phyloP scores from a whole-genome alignment of 2,113 vertebrate species.

The Callionymus lyra region DNA sequence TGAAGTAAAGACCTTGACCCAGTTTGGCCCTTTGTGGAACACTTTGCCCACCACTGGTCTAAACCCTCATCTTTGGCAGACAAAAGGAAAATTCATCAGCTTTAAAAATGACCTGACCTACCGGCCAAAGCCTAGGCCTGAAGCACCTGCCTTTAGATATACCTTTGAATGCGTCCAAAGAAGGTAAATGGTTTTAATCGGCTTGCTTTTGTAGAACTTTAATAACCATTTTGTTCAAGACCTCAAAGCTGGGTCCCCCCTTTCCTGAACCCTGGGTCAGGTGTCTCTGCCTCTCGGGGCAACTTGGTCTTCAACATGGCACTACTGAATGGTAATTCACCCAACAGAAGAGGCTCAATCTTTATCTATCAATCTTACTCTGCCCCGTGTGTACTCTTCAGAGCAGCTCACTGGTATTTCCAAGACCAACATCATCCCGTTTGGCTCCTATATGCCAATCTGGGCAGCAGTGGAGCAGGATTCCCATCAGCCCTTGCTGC shows the following conservation, averaged over 20 bases:
- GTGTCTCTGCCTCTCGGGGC: slow-evolving; percentile 36
- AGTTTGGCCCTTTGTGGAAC: no score
- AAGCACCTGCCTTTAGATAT: slow-evolving; percentile 22
- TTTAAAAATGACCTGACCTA: slow-evolving; percentile 48
- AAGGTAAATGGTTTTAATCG: slow-evolving; percentile 23
- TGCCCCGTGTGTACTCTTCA: slow-evolving; percentile 8
- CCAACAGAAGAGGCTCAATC: no score
- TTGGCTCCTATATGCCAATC: slow-evolving; percentile 66
- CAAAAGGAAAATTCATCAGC: slow-evolving; percentile 35
- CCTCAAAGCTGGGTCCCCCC: slow-evolving; percentile 22
- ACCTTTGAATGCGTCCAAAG: slow-evolving; percentile 44
- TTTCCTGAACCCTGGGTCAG: slow-evolving; percentile 28
- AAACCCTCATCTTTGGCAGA: slow-evolving; percentile 23
- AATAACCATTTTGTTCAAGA: slow-evolving; percentile 22
- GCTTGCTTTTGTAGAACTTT: neutral
- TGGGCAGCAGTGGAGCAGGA: slow-evolving; percentile 60
- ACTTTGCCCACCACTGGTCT: no score
- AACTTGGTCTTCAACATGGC: slow-evolving; percentile 57
- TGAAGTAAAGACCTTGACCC: no score
- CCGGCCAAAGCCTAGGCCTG: slow-evolving; percentile 29
- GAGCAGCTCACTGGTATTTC: slow-evolving; percentile 50
- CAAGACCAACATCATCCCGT: slow-evolving; percentile 37
- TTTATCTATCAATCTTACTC: no score
- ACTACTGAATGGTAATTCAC: slow-evolving; percentile 54
- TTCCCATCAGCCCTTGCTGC: slow-evolving; percentile 61